Evolutionary conservation across 2,113 vertebrate species (phyloP).

Genomic region (Oxyura jamaicensis): DNA sequence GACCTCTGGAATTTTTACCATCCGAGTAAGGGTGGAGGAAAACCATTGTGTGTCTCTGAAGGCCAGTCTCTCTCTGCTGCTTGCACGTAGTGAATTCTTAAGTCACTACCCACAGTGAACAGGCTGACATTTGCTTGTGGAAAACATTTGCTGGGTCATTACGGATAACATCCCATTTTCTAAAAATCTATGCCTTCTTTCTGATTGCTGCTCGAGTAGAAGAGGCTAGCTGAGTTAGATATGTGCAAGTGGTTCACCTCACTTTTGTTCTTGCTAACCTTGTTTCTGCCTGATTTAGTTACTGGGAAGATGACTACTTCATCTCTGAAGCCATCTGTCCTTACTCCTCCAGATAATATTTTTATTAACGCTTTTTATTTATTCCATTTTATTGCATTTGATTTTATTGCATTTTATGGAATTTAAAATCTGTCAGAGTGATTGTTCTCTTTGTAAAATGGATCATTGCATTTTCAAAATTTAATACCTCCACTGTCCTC

Average conservation of each 20-base stretch:
- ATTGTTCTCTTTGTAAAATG: background rate
- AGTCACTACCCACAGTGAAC: background rate
- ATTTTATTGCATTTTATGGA: background rate
- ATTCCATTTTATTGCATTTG: background rate
- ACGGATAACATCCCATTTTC: background rate
- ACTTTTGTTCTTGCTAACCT: background rate
- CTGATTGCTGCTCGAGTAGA: background rate
- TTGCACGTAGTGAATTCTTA: background rate
- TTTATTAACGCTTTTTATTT: constrained; percentile 10
- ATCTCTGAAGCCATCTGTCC: background rate
- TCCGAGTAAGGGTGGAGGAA: background rate
- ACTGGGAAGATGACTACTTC: background rate
- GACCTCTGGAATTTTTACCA: background rate
- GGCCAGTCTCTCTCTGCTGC: background rate
- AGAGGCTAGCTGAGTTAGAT: background rate
- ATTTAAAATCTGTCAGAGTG: constrained; percentile 18
- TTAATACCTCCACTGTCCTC: background rate
- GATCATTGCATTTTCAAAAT: background rate
- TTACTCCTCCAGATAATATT: background rate
- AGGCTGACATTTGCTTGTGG: background rate
- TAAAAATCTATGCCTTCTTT: background rate
- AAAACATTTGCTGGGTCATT: background rate
- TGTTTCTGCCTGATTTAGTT: background rate
- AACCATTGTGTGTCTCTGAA: background rate
- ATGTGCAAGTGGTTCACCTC: background rate